Evolutionary conservation across 2,797 vertebrate genomes (phyloP).

Genomic region (Telmatherina bonti): DNA sequence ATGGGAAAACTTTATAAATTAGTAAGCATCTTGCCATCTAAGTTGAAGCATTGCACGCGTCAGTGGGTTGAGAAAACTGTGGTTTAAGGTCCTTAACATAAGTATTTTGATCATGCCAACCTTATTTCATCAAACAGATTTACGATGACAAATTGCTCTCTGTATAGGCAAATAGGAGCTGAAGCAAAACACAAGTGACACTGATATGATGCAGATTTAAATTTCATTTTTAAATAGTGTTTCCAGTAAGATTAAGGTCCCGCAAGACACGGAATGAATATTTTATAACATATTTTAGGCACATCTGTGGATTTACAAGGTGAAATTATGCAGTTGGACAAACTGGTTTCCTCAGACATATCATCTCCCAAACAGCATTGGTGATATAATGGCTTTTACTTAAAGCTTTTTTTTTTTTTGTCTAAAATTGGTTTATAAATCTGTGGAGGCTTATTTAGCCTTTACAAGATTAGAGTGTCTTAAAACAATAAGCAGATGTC

Average conservation of each 20-base stretch:
- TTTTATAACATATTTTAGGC: not conserved
- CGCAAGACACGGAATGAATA: not conserved
- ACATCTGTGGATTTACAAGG: not conserved
- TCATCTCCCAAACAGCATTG: conserved; percentile 9
- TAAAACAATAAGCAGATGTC: conserved; percentile 44
- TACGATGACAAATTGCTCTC: not conserved
- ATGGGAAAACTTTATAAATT: conserved; percentile 4
- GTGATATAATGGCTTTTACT: conserved; percentile 43
- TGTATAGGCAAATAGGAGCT: not conserved
- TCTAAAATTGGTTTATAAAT: conserved; percentile 29
- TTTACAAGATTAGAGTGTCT: conserved; percentile 37
- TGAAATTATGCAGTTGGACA: not conserved
- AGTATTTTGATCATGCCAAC: not conserved
- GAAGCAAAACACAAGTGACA: not conserved
- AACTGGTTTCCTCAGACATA: not conserved
- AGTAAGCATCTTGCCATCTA: conserved; percentile 1
- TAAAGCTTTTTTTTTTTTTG: conserved; percentile 22
- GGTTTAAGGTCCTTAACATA: not conserved
- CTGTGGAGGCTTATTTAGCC: conserved; percentile 3
- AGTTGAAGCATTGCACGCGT: not conserved
- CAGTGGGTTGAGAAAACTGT: not conserved
- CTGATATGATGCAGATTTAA: not conserved
- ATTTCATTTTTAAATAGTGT: not conserved
- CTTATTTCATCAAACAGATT: not conserved
- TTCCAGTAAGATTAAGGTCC: not conserved